Evolutionary conservation across 2,797 vertebrate genomes (phyloP).

Genomic region (Darevskia mixta): DNA sequence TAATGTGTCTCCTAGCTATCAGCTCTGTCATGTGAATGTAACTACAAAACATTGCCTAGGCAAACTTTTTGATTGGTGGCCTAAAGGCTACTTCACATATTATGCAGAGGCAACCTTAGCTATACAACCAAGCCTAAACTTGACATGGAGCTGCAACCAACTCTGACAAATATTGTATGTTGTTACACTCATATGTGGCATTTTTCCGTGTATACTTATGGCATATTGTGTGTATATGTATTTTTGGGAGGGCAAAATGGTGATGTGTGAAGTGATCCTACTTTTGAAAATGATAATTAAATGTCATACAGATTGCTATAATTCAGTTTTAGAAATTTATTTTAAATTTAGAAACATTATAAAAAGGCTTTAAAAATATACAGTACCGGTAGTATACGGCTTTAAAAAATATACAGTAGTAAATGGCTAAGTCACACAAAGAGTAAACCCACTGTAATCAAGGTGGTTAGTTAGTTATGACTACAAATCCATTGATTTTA

Average conservation of each 20-base stretch:
- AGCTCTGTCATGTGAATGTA: not conserved
- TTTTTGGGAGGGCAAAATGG: not conserved
- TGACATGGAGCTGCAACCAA: not conserved
- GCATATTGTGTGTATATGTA: not conserved
- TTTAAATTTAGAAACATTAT: not conserved
- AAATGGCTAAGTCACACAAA: not conserved
- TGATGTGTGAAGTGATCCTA: not conserved
- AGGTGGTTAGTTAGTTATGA: not conserved
- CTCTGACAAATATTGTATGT: not conserved
- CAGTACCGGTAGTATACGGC: not conserved
- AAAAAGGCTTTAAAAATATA: not conserved
- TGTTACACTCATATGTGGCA: not conserved
- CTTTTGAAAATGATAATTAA: not conserved
- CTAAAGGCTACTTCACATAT: not conserved
- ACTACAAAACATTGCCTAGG: not conserved
- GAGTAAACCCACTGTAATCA: not conserved
- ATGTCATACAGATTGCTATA: not conserved
- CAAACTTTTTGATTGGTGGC: not conserved
- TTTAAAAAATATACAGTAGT: not conserved
- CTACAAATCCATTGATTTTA: not conserved
- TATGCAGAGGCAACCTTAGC: not conserved
- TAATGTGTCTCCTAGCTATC: not conserved
- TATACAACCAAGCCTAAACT: not conserved
- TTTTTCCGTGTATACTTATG: not conserved
- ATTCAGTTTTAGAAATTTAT: not conserved